Evolutionary conservation across 2,888 invertebrate species (phyloP), one percentile per base, ranked within the genome.

Genomic region (Sinotaia quadrata): DNA sequence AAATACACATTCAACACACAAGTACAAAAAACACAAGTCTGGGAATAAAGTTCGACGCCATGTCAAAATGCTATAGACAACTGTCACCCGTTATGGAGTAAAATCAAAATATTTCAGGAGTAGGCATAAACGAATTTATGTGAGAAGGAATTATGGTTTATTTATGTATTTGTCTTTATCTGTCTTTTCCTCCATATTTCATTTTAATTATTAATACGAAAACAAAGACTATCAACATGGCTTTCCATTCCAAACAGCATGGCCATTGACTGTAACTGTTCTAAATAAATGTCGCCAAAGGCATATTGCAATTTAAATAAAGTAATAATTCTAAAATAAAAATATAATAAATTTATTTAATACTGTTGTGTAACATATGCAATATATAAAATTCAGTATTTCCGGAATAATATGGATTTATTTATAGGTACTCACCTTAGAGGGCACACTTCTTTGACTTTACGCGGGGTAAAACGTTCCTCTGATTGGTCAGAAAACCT

Each of bases 391-490:
- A n/a, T n/a, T n/a, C n/a, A n/a, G n/a, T n/a, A n/a, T n/a, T n/a
- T 47, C 54, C 18, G 54, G 5, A 31, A 65, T 69, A 66, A 62
- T 21, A n/a, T n/a, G n/a, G 66, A 54, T 65, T 75, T 63, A 67
- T 61, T 68, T 66, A 51, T 49, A 69, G 69, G 72, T 71, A 79
- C 79, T 76, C 73, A 79, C 79, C 79, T 79, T 77, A 71, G 73
- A 78, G 76, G 76, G 77, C 78, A 77, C 72, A 70, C 72, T 65
- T 63, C 77, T 77, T 79, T 78, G 72, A 79, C 78, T 79, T 78
- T 79, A 79, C 79, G 79, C 79, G 79, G 79, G 79, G 73, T 76
- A 74, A 78, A 79, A 68, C 72, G 72, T 58, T 44, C 66, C 71
- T 75, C 34, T 72, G 74, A 79, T 79, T 79, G 79, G 79, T 44